Evolutionary conservation across 2,888 invertebrate genomes (phyloP).

Genomic region (Acrocera orbiculus): DNA sequence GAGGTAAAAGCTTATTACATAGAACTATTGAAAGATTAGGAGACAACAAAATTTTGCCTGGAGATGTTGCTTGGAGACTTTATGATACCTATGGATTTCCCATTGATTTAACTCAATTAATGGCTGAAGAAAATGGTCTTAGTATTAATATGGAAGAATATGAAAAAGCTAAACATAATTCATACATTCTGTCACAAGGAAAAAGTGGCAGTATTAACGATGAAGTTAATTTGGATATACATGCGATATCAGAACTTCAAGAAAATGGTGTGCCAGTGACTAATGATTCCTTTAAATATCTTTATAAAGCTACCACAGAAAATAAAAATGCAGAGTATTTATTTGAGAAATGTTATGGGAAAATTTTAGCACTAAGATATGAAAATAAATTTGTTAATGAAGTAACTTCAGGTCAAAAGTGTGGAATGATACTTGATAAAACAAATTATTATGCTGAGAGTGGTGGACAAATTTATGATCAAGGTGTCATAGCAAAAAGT

Average conservation of each 20-base stretch:
- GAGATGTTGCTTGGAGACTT: slow-evolving; percentile 93
- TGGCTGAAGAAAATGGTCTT: slow-evolving; percentile 92
- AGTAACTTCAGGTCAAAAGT: slow-evolving; percentile 69
- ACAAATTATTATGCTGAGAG: slow-evolving; percentile 98
- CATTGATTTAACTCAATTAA: slow-evolving; percentile 88
- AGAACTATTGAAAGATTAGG: slow-evolving; percentile 74
- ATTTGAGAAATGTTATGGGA: slow-evolving; percentile 54
- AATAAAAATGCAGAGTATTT: slow-evolving; percentile 54
- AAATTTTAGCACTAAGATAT: slow-evolving; percentile 62
- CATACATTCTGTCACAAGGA: slow-evolving; percentile 76
- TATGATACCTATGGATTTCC: slow-evolving; percentile 99
- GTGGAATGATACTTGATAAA: slow-evolving; percentile 76
- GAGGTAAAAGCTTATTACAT: slow-evolving; percentile 80
- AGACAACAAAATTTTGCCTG: slow-evolving; percentile 57
- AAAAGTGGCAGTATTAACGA: slow-evolving; percentile 66
- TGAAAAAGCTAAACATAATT: slow-evolving; percentile 79
- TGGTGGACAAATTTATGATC: slow-evolving; percentile 96
- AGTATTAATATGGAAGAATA: slow-evolving; percentile 77
- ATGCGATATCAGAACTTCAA: slow-evolving; percentile 84
- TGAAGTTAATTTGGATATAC: slow-evolving; percentile 79
- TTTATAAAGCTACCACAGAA: slow-evolving; percentile 50
- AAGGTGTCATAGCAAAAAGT: slow-evolving; percentile 72
- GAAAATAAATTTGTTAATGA: slow-evolving; percentile 71
- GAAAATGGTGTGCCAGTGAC: slow-evolving; percentile 57
- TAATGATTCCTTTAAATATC: slow-evolving; percentile 83